phyloP scores from a whole-genome alignment of 2,797 vertebrate genomes.

The Pseudomugil tenellus region DNA sequence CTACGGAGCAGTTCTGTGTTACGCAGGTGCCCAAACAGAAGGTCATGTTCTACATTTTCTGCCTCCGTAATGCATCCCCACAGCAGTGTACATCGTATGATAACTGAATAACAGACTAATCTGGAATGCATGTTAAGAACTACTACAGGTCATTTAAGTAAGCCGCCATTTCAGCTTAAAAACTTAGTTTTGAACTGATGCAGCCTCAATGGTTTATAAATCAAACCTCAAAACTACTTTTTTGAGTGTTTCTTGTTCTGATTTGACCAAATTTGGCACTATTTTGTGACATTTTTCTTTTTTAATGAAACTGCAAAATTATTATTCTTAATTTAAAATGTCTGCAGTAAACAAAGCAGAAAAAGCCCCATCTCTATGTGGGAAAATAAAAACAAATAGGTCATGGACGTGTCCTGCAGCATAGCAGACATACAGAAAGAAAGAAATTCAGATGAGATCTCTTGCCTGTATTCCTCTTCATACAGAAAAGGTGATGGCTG shows the following conservation, averaged over 20 bases:
- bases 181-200: background rate
- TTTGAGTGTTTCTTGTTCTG: background rate
- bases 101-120: background rate
- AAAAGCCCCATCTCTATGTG: background rate
- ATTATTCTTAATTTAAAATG: background rate
- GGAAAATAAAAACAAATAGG: conserved; percentile 14
- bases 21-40: background rate
- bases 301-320: background rate
- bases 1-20: background rate
- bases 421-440: conserved; percentile 19
- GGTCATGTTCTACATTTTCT: background rate
- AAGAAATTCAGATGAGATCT: conserved; percentile 14
- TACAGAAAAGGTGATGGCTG: background rate
- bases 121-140: conserved; percentile 16
- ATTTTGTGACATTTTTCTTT: background rate
- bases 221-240: background rate
- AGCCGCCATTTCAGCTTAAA: conserved; percentile 12
- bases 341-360: background rate
- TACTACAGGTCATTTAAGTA: conserved; percentile 24
- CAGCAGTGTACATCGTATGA: background rate
- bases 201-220: background rate
- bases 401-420: conserved; percentile 12
- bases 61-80: background rate
- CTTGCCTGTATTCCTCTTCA: conserved; percentile 9
- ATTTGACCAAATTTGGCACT: background rate